Base-by-base conservation (phyloP, 2,888 invertebrate species). In the Tetropium fuscum region DNA sequence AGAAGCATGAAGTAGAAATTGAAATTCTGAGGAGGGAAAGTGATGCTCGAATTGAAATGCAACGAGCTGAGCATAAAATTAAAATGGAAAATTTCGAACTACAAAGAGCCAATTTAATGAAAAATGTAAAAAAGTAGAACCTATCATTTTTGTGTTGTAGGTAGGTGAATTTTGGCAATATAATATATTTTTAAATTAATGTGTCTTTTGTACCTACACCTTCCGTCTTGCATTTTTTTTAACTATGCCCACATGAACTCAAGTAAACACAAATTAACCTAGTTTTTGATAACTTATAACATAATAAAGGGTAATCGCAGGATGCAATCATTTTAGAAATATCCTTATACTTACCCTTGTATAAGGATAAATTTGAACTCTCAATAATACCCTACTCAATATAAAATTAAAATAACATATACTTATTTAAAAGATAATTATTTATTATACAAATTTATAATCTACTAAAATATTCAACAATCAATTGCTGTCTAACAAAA, bases 91-190 rank as follows among this genome's bases (percentile, higher is more conserved):
- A 6, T 32, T 32, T 32, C 2, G 32, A 32, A 8, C 32, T 32
- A 10, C 32, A 32, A 32, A 32, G 32, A 32, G 32, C 32, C 10
- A 32, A 32, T 32, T 32, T 32, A 32, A 32, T 32, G 10, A 32
- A 32, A 32, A 32, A 32, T 32, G 32, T 32, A 32, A 32, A 32
- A 10, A 32, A 32, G 32, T 32, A 32, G 10, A n/a, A n/a, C n/a
- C n/a, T 32, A 10, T 32, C 13, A 10, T 32, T 32, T 32, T 32
- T 32, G 32, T 32, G 5, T 32, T 32, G 32, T 32, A 32, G 10
- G 32, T 32, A n/a, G n/a, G n/a, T n/a, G 32, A 32, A 10, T 32
- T 32, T 32, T 32, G 32, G 10, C 32, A n/a, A 32, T 6, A 10
- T 32, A 32, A 32, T 30, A 30, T 30, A 30, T 30, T 1, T 32